A percentile compares a stretch with the other conserved stretches of the same genome.
These are phyloP conservation scores for Hassar affinis DNA, from an alignment of 2,113 vertebrate genomes.

Conservation along the genomic window DNA sequence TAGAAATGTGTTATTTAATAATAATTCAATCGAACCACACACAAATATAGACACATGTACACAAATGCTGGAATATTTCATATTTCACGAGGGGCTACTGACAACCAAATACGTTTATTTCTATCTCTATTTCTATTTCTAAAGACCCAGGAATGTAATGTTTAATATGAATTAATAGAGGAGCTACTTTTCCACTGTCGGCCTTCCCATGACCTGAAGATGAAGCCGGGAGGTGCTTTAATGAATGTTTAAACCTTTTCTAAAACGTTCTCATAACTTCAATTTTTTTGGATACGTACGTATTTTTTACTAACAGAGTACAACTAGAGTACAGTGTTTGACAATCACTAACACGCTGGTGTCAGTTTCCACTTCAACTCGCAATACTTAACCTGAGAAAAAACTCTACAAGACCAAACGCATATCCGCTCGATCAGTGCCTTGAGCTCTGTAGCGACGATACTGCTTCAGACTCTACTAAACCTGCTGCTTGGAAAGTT, in stretches of 20 bases:
- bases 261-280: constrained; percentile 29
- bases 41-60: neutral
- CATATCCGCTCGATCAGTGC: constrained; percentile 31
- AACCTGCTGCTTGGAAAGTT: constrained; percentile 26
- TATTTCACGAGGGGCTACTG: constrained; percentile 27
- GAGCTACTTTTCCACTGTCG: constrained; percentile 24
- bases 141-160: constrained; percentile 48
- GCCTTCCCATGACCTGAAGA: constrained; percentile 9
- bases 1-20: neutral
- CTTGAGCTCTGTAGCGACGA: constrained; percentile 35
- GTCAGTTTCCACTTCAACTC: constrained; percentile 7
- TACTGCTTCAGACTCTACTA: constrained; percentile 25
- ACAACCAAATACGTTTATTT: constrained; percentile 51
- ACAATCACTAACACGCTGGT: constrained; percentile 42
- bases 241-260: constrained; percentile 52
- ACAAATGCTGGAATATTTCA: constrained; percentile 25
- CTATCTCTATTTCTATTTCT: constrained; percentile 41
- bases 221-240: constrained; percentile 23
- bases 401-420: constrained; percentile 41
- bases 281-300: neutral
- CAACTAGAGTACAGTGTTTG: constrained; percentile 28
- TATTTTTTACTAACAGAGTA: constrained; percentile 35
- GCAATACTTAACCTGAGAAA: constrained; percentile 14
- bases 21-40: neutral
- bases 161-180: neutral